phyloP scores from a whole-genome alignment of 2,888 invertebrate species.

The Ptychoptera albimana region DNA sequence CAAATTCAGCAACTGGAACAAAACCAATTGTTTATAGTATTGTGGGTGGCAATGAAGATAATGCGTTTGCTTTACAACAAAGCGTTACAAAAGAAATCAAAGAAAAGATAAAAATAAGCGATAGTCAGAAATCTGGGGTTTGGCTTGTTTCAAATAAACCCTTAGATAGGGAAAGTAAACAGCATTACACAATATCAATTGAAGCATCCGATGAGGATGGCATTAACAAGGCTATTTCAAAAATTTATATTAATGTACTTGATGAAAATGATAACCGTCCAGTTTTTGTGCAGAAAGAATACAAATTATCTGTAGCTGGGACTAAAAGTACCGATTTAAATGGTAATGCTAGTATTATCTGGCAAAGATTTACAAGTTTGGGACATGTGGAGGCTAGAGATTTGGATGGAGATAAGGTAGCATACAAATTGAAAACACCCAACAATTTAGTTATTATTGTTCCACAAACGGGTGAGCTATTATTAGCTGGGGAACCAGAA shows the following conservation, averaged over 20 bases:
- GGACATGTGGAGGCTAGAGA: conserved; percentile 78
- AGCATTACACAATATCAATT: conserved; percentile 55
- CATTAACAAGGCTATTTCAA: conserved; percentile 66
- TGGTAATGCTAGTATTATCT: conserved; percentile 44
- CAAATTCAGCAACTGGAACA: conserved; percentile 46
- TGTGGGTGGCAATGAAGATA: conserved; percentile 56
- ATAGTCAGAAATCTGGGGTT: conserved; percentile 46
- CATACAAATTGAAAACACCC: conserved; percentile 66
- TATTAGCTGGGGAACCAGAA: conserved; percentile 64
- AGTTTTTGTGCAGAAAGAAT: conserved; percentile 59
- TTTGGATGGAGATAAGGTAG: conserved; percentile 82
- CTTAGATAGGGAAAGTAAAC: conserved; percentile 62
- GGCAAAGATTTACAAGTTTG: conserved; percentile 67
- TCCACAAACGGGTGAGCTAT: conserved; percentile 81
- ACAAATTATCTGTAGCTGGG: conserved; percentile 60
- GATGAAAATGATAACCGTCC: conserved; percentile 91
- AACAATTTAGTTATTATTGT: conserved; percentile 76
- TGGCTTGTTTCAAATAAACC: conserved; percentile 58
- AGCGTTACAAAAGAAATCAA: conserved; percentile 27
- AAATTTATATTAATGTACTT: conserved; percentile 54
- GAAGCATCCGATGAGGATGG: conserved; percentile 67
- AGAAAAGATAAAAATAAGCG: conserved; percentile 14
- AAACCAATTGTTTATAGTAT: conserved; percentile 61
- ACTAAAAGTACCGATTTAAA: conserved; percentile 37
- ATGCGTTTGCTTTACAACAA: conserved; percentile 56